Conservation (phyloP, 2,888 invertebrate species). For the Spicauda simplicius region DNA sequence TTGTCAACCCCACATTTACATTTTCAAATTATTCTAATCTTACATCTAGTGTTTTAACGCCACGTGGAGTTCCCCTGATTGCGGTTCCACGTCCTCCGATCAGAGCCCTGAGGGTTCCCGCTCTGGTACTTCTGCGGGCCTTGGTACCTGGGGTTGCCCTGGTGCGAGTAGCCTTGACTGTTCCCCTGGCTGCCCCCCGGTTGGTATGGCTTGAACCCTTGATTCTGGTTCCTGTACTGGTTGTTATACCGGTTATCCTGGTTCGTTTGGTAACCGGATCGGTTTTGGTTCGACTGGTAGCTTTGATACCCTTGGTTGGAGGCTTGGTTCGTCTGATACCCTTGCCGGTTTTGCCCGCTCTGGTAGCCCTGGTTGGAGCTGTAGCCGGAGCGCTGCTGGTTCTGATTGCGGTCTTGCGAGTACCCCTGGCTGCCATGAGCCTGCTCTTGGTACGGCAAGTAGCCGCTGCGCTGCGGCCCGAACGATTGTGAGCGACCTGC, state of each 20-base stretch:
- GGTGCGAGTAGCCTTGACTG: constrained; percentile 32
- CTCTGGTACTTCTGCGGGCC: constrained; percentile 31
- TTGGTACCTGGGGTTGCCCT: constrained; percentile 21
- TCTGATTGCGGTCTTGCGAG: constrained; percentile 9
- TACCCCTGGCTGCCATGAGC: constrained; percentile 29
- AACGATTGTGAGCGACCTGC: constrained; percentile 66
- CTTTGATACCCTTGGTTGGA: constrained; percentile 43
- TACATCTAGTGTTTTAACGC: constrained; percentile 34
- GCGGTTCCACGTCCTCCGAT: constrained; percentile 31
- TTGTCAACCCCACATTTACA: not conserved
- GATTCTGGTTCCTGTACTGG: constrained; percentile 42
- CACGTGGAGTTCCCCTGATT: constrained; percentile 47
- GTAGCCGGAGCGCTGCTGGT: constrained; percentile 42
- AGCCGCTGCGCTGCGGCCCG: constrained; percentile 71
- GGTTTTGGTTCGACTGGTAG: constrained; percentile 39
- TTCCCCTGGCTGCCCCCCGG: constrained; percentile 19
- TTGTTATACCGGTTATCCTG: constrained; percentile 31
- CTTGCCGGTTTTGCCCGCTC: constrained; percentile 38
- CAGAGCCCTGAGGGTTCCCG: not conserved
- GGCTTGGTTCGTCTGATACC: constrained; percentile 8
- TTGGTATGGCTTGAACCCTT: constrained; percentile 41
- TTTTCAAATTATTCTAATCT: not conserved
- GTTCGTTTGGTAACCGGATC: constrained; percentile 22
- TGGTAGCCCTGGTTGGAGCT: constrained; percentile 43
- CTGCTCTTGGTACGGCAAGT: constrained; percentile 54